Evolutionary conservation across 2,888 invertebrate genomes (phyloP).

Genomic region (Caenorhabditis sinica): DNA sequence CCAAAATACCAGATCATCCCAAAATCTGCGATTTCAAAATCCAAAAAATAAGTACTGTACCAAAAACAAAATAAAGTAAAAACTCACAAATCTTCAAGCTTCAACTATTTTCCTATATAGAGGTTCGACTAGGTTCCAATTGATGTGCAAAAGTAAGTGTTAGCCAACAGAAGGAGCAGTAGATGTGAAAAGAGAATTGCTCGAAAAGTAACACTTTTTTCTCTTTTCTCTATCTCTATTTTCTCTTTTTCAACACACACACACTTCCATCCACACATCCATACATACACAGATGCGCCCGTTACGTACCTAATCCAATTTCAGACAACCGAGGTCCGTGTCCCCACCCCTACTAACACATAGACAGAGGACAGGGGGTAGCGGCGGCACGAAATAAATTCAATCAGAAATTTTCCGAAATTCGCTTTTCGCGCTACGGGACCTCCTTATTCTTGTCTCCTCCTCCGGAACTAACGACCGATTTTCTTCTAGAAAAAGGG

Average conservation of each 20-base stretch:
- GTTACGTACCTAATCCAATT: conserved; percentile 57
- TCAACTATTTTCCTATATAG: too few relatives aligned
- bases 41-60: too few relatives aligned
- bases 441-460: not conserved
- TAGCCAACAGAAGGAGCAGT: not conserved
- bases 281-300: conserved; percentile 28
- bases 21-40: not conserved
- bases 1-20: too few relatives aligned
- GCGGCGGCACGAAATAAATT: conserved; percentile 22
- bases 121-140: not conserved
- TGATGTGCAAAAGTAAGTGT: too few relatives aligned
- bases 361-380: not conserved
- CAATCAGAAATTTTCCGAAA: conserved; percentile 51
- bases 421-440: conserved; percentile 20
- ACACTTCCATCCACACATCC: not conserved
- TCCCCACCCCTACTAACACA: not conserved
- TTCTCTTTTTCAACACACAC: conserved; percentile 1
- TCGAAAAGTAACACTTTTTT: conserved; percentile 34
- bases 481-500: not conserved
- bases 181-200: conserved; percentile 19
- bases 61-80: not conserved
- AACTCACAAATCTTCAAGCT: not conserved
- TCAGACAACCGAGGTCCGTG: conserved; percentile 25
- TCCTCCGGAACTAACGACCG: conserved; percentile 5
- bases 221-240: not conserved